Evolutionary conservation across 1,140 invertebrate genomes (phyloP).

Genomic region (Microplitis demolitor): DNA sequence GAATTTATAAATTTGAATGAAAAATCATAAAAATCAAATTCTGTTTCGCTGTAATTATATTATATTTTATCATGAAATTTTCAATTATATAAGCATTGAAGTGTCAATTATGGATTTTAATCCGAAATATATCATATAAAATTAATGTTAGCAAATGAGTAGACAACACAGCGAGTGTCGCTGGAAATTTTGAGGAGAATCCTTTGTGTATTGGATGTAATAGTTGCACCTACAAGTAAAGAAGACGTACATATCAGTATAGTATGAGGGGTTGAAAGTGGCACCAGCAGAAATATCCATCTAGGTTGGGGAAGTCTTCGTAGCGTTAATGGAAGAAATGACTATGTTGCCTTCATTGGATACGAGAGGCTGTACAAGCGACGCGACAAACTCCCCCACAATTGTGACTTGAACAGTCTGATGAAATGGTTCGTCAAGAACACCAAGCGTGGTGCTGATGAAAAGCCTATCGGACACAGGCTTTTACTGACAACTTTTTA

Average conservation of each 20-base stretch:
- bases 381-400: conserved; percentile 26
- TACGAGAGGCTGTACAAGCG: conserved; percentile 16
- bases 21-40: too few species aligned
- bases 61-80: too few species aligned
- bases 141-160: conserved; percentile 37
- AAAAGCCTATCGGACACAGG: conserved; percentile 28
- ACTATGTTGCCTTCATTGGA: conserved; percentile 17
- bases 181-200: conserved; percentile 45
- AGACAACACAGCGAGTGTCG: conserved; percentile 27
- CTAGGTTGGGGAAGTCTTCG: background rate
- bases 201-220: conserved; percentile 46
- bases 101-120: conserved; percentile 7
- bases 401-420: conserved; percentile 41
- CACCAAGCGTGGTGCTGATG: conserved; percentile 24
- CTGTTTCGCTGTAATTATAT: too few species aligned
- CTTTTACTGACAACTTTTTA: background rate
- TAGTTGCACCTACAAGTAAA: conserved; percentile 35
- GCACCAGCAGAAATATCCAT: conserved; percentile 20
- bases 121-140: conserved; percentile 21
- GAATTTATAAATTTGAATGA: too few species aligned
- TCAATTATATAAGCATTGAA: too few species aligned
- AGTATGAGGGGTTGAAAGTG: conserved; percentile 35
- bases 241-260: conserved; percentile 15
- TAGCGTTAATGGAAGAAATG: conserved; percentile 44
- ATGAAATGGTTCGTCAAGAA: conserved; percentile 46